Evolutionary conservation across 2,113 vertebrate species (phyloP), one percentile per base, ranked within the genome.

Genomic region (Neofelis nebulosa): DNA sequence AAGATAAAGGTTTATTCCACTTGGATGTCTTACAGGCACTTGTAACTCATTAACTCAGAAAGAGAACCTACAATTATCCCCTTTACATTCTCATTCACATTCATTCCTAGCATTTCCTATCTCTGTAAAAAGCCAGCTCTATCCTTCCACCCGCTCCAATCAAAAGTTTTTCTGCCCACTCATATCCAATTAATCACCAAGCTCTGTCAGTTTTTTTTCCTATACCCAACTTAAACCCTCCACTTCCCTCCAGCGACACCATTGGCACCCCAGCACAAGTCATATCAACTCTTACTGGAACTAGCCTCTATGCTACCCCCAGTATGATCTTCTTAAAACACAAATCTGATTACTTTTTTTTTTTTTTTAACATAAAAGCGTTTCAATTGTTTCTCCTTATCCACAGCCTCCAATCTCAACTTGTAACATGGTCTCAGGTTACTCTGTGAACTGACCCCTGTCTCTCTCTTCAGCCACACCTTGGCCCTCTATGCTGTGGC

Each of bases 221-320:
- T 41, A 0, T 13, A 5, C 8, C 38, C 81, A n/a, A 38, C 73
- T 16, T 41, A 15, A 80, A 23, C 38, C 4, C 65, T 57, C 50
- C 5, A 3, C 0, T 23, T 57, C 15, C 23, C 41, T 68, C 33
- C 41, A 63, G 48, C 0, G 25, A 66, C 38, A 41, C 9, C 50
- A 8, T 0, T 3, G 21, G 9, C 4, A 18, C 57, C 48, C 57
- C 21, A 68, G 27, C 63, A 52, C 1, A 19, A 36, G 18, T 6
- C 5, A 0, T 2, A 16, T 31, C 71, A 25, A 15, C 33, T 15
- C 61, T 91, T 3, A 4, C 2, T 38, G 7, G 0, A 18, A 33
- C n/a, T 3, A 27, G 45, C 13, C 18, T 74, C 5, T 16, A 7
- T 0, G 16, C 33, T 5, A 13, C 16, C 1, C 5, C 15, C 29